A percentile compares a stretch with the other conserved stretches of the same genome.
phyloP scores from a whole-genome alignment of 2,888 invertebrate species.

The Invenusta paracnida region DNA sequence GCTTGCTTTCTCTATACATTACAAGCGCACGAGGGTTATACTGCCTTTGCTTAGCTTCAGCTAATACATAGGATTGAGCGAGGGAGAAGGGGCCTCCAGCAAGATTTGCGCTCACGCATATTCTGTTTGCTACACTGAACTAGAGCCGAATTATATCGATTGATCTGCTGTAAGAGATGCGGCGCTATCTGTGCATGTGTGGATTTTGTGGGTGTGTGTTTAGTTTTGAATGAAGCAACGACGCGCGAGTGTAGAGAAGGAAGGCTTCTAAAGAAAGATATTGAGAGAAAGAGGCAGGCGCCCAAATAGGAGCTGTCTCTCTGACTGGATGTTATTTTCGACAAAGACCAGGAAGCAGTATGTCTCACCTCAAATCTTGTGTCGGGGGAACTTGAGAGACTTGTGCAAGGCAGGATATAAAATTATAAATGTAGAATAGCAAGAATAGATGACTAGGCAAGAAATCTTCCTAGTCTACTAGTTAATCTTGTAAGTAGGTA shows the following conservation, averaged over 20 bases:
- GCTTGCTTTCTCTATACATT: neutral
- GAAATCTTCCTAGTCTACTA: too few species aligned
- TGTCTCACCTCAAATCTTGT: constrained; percentile 16
- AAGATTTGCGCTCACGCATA: constrained; percentile 1
- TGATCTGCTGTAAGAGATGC: neutral
- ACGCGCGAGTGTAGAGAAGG: too few species aligned
- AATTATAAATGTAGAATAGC: too few species aligned
- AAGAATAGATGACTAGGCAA: too few species aligned
- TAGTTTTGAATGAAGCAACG: too few species aligned
- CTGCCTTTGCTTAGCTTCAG: neutral
- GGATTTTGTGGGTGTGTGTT: too few species aligned
- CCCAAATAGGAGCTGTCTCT: neutral
- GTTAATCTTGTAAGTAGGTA: neutral
- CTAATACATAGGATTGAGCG: neutral
- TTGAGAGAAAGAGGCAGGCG: neutral
- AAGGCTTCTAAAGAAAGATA: too few species aligned
- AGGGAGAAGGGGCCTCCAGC: neutral
- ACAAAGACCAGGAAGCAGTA: constrained; percentile 18
- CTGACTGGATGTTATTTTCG: neutral
- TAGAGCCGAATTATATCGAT: neutral
- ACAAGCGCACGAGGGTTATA: neutral
- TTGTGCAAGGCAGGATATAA: neutral
- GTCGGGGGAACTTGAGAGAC: constrained; percentile 3
- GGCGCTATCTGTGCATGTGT: constrained; percentile 18
- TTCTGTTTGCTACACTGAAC: neutral